A percentile compares a stretch with the other conserved stretches of the same genome.
phyloP scores from a whole-genome alignment of 2,113 vertebrate genomes.

The Plecotus auritus region DNA sequence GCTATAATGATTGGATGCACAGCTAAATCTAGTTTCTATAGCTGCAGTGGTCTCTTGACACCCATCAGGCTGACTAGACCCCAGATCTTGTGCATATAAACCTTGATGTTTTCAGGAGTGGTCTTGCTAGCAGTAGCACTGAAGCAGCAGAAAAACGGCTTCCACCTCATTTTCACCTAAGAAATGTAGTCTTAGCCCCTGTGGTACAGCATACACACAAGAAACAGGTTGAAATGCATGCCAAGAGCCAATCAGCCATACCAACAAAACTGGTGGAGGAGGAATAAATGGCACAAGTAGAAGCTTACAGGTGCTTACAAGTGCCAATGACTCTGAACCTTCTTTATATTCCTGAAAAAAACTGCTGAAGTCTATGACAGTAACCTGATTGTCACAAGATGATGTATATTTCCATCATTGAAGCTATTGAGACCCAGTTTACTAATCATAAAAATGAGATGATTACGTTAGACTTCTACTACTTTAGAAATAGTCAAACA shows the following conservation, averaged over 20 bases:
- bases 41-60: neutral
- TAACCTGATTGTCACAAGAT: neutral
- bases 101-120: neutral
- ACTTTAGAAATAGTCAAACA: neutral
- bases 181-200: neutral
- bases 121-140: neutral
- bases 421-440: neutral
- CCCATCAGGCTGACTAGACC: neutral
- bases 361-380: neutral
- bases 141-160: neutral
- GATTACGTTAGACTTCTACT: neutral
- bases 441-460: constrained; percentile 5
- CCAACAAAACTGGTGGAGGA: neutral
- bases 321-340: neutral
- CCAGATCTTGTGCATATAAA: neutral
- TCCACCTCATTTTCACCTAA: neutral
- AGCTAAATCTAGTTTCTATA: neutral
- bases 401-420: neutral
- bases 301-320: neutral
- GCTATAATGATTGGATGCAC: neutral
- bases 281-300: neutral
- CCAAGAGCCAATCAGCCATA: neutral
- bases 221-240: neutral
- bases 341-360: neutral
- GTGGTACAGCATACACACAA: neutral